These are phyloP conservation scores for Streblospio benedicti DNA, from an alignment of 1,140 invertebrate genomes.

Conservation along the genomic window DNA sequence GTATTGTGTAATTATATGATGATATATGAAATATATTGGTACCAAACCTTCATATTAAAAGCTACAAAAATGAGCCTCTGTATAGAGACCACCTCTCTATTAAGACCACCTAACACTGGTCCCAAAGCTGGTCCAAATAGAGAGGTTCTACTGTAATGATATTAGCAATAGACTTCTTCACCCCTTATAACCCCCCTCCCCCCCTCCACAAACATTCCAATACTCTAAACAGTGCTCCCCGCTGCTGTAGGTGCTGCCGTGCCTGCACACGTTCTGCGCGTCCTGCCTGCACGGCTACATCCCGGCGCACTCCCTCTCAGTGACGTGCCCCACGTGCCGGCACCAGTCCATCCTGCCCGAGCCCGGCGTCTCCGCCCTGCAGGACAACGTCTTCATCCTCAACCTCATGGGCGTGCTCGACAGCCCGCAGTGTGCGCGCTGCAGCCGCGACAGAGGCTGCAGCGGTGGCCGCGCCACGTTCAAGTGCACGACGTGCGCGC, in stretches of 20 bases:
- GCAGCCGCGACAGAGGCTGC: constrained; percentile 23
- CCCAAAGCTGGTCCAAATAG: too few species aligned
- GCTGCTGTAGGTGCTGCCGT: constrained; percentile 49
- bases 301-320: constrained; percentile 48
- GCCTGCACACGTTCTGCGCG: constrained; percentile 49
- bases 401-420: constrained; percentile 47
- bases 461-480: constrained; percentile 28
- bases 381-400: constrained; percentile 50
- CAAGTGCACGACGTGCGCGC: constrained; percentile 45
- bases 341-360: constrained; percentile 53
- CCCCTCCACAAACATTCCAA: too few species aligned
- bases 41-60: too few species aligned
- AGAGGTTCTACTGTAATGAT: too few species aligned
- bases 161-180: too few species aligned
- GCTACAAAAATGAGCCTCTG: too few species aligned
- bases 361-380: constrained; percentile 50
- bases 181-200: too few species aligned
- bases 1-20: too few species aligned
- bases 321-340: constrained; percentile 53
- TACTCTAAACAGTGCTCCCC: too few species aligned
- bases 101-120: too few species aligned
- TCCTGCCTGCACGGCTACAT: constrained; percentile 43
- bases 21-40: too few species aligned
- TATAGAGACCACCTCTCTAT: too few species aligned
- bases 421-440: constrained; percentile 31